Evolutionary conservation across 2,888 invertebrate species (phyloP).

Genomic region (Lasius fuliginosus): DNA sequence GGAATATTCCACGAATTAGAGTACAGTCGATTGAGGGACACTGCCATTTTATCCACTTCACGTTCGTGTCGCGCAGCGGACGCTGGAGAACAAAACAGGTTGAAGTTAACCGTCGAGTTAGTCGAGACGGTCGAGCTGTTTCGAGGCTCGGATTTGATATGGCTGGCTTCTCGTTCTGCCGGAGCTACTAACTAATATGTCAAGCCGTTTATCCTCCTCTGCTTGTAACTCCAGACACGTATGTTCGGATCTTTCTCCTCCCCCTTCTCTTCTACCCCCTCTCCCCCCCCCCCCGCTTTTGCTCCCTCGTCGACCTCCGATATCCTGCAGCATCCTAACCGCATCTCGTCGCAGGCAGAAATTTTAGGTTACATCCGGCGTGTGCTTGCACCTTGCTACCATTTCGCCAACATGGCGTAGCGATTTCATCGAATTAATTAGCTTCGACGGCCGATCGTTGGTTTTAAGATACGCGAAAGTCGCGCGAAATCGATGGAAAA

Average conservation of each 20-base stretch:
- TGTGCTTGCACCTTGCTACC: constrained; percentile 25
- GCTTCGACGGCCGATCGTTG: constrained; percentile 23
- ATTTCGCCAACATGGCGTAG: constrained; percentile 47
- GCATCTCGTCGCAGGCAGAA: constrained; percentile 48
- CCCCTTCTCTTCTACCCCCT: not conserved
- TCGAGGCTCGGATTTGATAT: constrained; percentile 69
- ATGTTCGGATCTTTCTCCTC: constrained; percentile 62
- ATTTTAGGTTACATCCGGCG: constrained; percentile 40
- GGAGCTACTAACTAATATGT: constrained; percentile 76
- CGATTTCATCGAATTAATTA: constrained; percentile 56
- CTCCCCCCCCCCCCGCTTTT: constrained; percentile 11
- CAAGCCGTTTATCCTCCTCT: constrained; percentile 75
- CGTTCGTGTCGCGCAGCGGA: constrained; percentile 37
- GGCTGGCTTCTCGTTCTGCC: constrained; percentile 61
- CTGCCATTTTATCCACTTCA: constrained; percentile 47
- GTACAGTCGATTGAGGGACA: constrained; percentile 13
- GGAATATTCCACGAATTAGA: not conserved
- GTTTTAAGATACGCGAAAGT: constrained; percentile 4
- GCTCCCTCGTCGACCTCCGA: constrained; percentile 52
- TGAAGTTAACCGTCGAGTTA: constrained; percentile 69
- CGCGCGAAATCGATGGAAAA: no score
- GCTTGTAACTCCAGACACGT: constrained; percentile 77
- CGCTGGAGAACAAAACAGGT: constrained; percentile 63
- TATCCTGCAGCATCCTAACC: constrained; percentile 41
- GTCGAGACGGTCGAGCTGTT: constrained; percentile 64